A percentile compares a stretch with the other conserved stretches of the same genome.
phyloP scores from a whole-genome alignment of 1,140 invertebrate genomes.

The Cylas formicarius region DNA sequence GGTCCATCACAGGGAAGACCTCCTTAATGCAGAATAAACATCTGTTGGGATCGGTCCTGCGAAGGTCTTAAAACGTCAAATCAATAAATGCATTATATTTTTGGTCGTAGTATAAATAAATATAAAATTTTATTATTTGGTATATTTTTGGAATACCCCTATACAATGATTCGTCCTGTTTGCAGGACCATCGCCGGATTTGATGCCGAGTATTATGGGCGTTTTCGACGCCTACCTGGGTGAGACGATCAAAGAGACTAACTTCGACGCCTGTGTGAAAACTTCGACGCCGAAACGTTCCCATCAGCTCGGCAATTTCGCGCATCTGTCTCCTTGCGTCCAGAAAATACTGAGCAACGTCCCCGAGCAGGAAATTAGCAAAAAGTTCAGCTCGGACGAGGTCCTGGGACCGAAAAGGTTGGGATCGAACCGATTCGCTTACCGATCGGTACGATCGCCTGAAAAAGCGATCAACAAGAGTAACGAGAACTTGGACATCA shows the following conservation, averaged over 20 bases:
- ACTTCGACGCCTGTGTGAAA: constrained; percentile 1
- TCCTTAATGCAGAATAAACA: too few relatives aligned
- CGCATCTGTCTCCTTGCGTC: constrained; percentile 50
- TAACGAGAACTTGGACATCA: constrained; percentile 36
- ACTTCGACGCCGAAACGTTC: constrained; percentile 27
- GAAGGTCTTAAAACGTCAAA: too few relatives aligned
- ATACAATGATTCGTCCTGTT: constrained; percentile 18
- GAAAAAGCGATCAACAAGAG: constrained; percentile 30
- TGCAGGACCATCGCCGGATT: constrained; percentile 37
- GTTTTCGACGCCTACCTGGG: constrained; percentile 38
- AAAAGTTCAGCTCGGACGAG: constrained; percentile 45
- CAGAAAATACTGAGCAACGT: constrained; percentile 51
- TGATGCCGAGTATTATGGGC: constrained; percentile 42
- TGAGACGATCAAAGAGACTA: constrained; percentile 18
- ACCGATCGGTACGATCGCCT: constrained; percentile 42
- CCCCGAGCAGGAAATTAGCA: constrained; percentile 43
- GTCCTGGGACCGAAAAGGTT: constrained; percentile 34
- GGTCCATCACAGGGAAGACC: too few relatives aligned
- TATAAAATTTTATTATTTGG: too few relatives aligned
- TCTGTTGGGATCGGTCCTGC: too few relatives aligned
- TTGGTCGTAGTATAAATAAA: too few relatives aligned
- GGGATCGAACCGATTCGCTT: constrained; percentile 42
- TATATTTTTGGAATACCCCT: too few relatives aligned
- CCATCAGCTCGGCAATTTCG: constrained; percentile 40
- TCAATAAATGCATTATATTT: too few relatives aligned